Base-by-base conservation (phyloP, 2,888 invertebrate genomes). In the Nymphalis c-album region DNA sequence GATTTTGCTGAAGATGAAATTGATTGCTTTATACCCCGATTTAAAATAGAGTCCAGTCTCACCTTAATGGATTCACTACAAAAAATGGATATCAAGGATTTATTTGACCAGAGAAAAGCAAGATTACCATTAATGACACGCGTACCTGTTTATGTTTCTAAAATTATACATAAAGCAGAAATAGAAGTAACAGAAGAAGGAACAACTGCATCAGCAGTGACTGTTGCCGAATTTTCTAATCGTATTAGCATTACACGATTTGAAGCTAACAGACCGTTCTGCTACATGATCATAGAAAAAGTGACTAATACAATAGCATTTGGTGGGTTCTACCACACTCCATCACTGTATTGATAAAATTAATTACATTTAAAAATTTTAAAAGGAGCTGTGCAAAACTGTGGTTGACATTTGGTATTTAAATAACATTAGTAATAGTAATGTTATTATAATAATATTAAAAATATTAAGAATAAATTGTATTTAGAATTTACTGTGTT, bases 181-280 rank as follows among this genome's bases (percentile, higher is more conserved):
- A 95, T 96, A 73, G 95, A 95, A 76, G 96, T 96, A 0, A 94
- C 94, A 17, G 96, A 96, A 80, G 93, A 95, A 70, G 96, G 96
- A 0, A 96, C 96, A 0, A 93, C 93, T 35, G 96, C 96, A 0
- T 88, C 94, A 0, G 95, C 94, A 0, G 94, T 94, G 0, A 93
- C 95, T 0, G 80, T 80, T 1, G 86, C 86, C 0, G 89, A 89
- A 60, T 90, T 94, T 63, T 81, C 85, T 6, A 93, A 94, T 74
- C 91, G 94, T 67, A 91, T 93, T 47, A 90, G 93, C 7, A 92
- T 93, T 1, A 93, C 94, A 1, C 89, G 93, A 70, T 94, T 95
- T 78, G 88, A 91, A 75, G 94, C 94, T 0, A 95, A 95, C 76
- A 88, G 93, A 73, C 95, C 95, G 0, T 96, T 96, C 76, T 91